Percentiles rank a stretch among this genome's conserved stretches.
Conservation (phyloP, 1,140 invertebrate genomes). For the Leucophenga varia region DNA sequence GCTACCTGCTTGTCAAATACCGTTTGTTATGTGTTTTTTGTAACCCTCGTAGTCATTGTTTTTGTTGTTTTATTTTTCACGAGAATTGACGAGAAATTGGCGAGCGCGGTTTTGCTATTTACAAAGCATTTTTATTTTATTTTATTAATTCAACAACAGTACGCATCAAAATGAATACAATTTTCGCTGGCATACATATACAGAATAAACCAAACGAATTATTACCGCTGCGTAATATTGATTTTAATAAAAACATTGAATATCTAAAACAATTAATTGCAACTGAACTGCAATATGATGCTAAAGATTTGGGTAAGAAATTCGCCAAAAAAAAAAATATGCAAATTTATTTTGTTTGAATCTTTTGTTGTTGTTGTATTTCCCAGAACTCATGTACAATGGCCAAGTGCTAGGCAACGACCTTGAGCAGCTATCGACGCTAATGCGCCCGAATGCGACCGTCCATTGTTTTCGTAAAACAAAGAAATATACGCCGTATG, state of each 20-base stretch:
- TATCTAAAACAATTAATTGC: constrained; percentile 38
- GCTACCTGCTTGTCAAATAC: too few species aligned
- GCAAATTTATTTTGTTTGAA: constrained; percentile 31
- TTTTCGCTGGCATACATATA: constrained; percentile 39
- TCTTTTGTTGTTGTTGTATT: constrained; percentile 1
- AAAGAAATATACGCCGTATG: constrained; percentile 34
- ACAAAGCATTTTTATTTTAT: too few species aligned
- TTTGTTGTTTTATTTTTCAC: too few species aligned
- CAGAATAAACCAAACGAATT: constrained; percentile 45
- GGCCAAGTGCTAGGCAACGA: constrained; percentile 36
- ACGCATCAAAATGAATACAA: constrained; percentile 31
- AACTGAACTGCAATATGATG: constrained; percentile 37
- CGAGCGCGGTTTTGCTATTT: too few species aligned
- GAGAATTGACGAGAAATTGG: too few species aligned
- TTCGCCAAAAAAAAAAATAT: constrained; percentile 6
- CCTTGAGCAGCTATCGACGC: constrained; percentile 16
- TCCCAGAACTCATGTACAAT: constrained; percentile 38
- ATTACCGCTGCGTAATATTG: constrained; percentile 39
- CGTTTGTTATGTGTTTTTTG: too few species aligned
- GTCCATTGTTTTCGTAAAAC: constrained; percentile 47
- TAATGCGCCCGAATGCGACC: constrained; percentile 34
- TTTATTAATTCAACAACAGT: too few species aligned
- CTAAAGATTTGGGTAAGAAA: constrained; percentile 40
- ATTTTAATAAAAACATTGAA: constrained; percentile 35
- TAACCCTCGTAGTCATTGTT: too few species aligned